These are phyloP conservation scores for Caretta caretta DNA, from an alignment of 2,113 vertebrate species.

Conservation along the genomic window DNA sequence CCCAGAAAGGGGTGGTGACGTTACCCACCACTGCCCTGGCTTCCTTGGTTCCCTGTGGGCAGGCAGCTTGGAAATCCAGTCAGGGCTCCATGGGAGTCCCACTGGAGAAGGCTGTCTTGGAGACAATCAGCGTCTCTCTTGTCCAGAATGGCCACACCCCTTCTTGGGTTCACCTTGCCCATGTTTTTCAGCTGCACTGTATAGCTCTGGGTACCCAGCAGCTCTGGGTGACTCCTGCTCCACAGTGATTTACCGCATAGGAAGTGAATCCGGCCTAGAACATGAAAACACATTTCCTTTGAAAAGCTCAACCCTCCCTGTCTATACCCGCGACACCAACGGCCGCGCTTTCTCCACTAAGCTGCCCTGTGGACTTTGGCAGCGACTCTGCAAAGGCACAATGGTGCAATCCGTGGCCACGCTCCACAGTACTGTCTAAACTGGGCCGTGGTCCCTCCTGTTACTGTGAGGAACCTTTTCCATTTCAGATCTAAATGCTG, in stretches of 20 bases:
- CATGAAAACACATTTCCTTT: neutral
- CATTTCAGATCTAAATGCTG: neutral
- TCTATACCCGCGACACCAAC: neutral
- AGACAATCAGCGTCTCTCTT: neutral
- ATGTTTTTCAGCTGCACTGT: neutral
- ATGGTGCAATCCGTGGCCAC: neutral
- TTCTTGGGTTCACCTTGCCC: neutral
- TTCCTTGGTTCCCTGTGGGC: neutral
- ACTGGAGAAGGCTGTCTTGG: neutral
- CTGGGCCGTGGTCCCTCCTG: neutral
- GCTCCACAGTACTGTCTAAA: neutral
- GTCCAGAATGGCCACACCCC: neutral
- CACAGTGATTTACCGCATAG: neutral
- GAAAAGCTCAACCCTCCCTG: neutral
- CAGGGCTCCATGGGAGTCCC: fast-evolving
- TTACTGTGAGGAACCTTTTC: neutral
- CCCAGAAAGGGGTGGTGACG: neutral
- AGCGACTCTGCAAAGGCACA: neutral
- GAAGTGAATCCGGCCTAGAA: neutral
- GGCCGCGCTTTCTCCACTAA: neutral
- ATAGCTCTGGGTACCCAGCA: neutral
- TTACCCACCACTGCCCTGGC: neutral
- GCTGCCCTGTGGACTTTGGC: neutral
- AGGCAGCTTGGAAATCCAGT: neutral
- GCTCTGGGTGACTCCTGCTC: neutral